Evolutionary conservation across 2,113 vertebrate species (phyloP), one percentile per base, ranked within the genome.

Genomic region (Fregata magnificens): DNA sequence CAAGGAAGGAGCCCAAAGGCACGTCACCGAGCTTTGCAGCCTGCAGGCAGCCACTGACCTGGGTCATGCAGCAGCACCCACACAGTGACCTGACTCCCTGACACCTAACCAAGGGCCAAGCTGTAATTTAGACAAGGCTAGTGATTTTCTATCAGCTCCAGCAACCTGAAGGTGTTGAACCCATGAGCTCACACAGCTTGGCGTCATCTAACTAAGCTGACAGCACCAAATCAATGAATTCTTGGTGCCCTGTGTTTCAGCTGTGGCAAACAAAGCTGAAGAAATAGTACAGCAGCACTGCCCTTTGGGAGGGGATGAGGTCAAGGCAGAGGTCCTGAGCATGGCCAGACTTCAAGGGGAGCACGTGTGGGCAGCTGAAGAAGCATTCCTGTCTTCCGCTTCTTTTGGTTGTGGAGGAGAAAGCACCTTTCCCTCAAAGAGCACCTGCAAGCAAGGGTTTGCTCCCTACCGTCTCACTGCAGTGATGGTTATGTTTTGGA

Each of bases 81-180:
- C 67, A 2, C 7, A 0, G 44, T 92, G 86, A 93, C 95, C 80
- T 67, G 83, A 25, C 88, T 81, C 80, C 52, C 69, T 91, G 78
- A 81, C 80, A 84, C 82, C 25, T 65, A n/a, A 53, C 14, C 0
- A 0, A 86, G 55, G 67, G 21, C 55, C 67, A 78, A 21, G 88
- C 76, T 69, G 69, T 90, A 92, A 96, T 86, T 91, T 88, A 90
- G 56, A 65, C 2, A 3, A 52, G 89, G 71, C 62, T 45, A 61
- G 66, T 94, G 93, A 86, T 84, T 71, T 94, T 86, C 85, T 86
- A 55, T 80, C 74, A 74, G 79, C 61, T 86, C 22, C 88, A 92
- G 52, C 58, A 50, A 56, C 61, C 47, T 63, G 63, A 36, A 95
- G 44, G 76, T 74, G 65, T 77, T 86, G 71, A 96, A 92, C 62